Evolutionary conservation across 2,888 invertebrate species (phyloP), one percentile per base, ranked within the genome.

Genomic region (Drosophila lacicola): DNA sequence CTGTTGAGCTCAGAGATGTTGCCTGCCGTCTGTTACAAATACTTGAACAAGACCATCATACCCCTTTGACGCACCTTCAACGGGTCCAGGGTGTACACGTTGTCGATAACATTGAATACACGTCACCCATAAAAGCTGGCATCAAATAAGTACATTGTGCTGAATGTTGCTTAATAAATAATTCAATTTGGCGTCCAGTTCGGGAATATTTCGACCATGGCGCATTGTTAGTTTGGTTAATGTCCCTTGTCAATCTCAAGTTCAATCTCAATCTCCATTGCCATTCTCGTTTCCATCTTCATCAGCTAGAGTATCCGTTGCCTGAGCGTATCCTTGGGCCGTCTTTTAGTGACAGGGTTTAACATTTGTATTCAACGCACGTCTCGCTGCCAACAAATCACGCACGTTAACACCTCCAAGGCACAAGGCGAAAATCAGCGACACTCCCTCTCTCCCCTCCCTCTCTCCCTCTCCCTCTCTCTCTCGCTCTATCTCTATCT

Each of bases 351-450:
- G 75, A 74, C 75, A 78, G 67, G 69, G 62, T 62, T 71, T 71
- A 29, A 21, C 54, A 78, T 78, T 78, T 76, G 77, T 76, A 76
- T 56, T 46, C 78, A 19, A 57, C 55, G 68, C 78, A 78, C 78
- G 78, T 78, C 55, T 19, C 51, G 57, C 51, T 76, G 77, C 77
- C 64, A 78, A 78, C 78, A 78, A 78, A 78, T 78, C 78, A 78
- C 80, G 77, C 80, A 80, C 78, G 80, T 78, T 78, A 80, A 78
- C 78, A 78, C 78, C 78, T 78, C 80, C 77, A 54, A 71, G 80
- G 80, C 80, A 72, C 80, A 75, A 67, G 61, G 68, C 76, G 62
- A 65, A 80, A 76, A 61, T 76, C 76, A 67, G 62, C 51, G 70
- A 51, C 53, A 62, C 17, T 17, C 34, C n/a, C 41, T 10, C 13